Evolutionary conservation across 2,888 invertebrate species (phyloP).

Genomic region (Drosophila anomelani): DNA sequence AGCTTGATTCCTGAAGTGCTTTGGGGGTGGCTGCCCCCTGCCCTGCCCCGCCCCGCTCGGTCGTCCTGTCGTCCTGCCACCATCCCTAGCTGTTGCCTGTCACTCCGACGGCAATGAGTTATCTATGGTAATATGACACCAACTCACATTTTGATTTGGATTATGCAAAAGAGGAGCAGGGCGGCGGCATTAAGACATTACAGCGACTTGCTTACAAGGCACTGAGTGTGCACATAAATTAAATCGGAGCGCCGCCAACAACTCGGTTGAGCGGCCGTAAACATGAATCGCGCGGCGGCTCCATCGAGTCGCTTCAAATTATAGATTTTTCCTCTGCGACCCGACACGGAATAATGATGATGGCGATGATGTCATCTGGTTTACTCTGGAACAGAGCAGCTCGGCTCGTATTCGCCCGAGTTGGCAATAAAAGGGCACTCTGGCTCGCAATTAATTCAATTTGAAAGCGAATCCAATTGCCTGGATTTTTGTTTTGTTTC

Average conservation of each 20-base stretch:
- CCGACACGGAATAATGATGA: conserved; percentile 13
- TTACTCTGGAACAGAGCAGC: background rate
- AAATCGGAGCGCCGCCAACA: conserved; percentile 5
- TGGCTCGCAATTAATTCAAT: conserved; percentile 14
- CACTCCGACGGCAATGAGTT: conserved; percentile 15
- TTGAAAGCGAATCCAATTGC: background rate
- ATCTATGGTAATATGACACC: conserved; percentile 16
- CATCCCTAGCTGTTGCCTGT: conserved; percentile 1
- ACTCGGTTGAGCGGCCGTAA: conserved; percentile 19
- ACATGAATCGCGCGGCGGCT: conserved; percentile 32
- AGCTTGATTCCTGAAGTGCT: conserved; percentile 32
- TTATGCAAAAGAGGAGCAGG: conserved; percentile 29
- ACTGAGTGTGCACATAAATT: conserved; percentile 33
- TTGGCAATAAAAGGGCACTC: conserved; percentile 3
- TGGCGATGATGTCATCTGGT: conserved; percentile 42
- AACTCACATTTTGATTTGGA: conserved; percentile 30
- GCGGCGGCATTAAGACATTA: conserved; percentile 14
- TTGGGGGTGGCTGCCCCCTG: conserved; percentile 14
- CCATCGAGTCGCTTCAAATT: conserved; percentile 40
- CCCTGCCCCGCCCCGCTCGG: background rate
- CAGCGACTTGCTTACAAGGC: conserved; percentile 4
- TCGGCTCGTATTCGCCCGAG: background rate
- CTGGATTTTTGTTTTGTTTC: conserved; percentile 13
- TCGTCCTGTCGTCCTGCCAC: background rate
- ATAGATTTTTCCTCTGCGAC: conserved; percentile 31